Evolutionary conservation across 1,140 invertebrate species (phyloP), one percentile per base, ranked within the genome.

Genomic region (Mycetomoellerius zeteki): DNA sequence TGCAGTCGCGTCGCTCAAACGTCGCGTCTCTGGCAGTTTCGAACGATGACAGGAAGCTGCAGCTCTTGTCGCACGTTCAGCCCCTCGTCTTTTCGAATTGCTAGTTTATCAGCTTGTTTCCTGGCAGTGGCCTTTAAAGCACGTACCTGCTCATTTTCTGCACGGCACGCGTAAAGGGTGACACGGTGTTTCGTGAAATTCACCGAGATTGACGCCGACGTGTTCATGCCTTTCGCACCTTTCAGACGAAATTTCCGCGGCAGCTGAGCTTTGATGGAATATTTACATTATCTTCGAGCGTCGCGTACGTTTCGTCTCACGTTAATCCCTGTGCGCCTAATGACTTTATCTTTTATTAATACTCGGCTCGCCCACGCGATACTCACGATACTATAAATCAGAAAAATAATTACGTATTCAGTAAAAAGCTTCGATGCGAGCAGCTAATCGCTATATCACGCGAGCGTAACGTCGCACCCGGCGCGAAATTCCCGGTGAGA

Each of bases 1-100:
- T 82, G 80, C 52, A 72, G 14, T 30, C 75, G 37, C 33, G 86
- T 89, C 88, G 52, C 75, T 89, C 81, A 88, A 89, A 88, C 75
- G 86, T 75, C 88, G 37, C 60, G 37, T 71, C 85, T 78, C 50
- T n/a, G 33, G 19, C 80, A 47, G 37, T 72, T 81, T 37, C 62
- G 43, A 71, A 60, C 56, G 62, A 47, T 14, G 64, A 86, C 27
- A 47, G 43, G 43, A 52, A 27, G 50, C 37, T 82, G 60, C 14
- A 64, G 52, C 30, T 50, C 27, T 19, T 30, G 62, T 77, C 37
- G 16, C 33, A 27, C 47, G 21, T 77, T 16, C 43, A 19, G n/a
- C 2, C 47, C n/a, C 8, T 50, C 30, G 47, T 50, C 47, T 43
- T 43, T 54, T 24, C 56, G 58, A 77, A 76, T 85, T 43, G 37